Evolutionary conservation across 1,140 invertebrate genomes (phyloP).

Genomic region (Ephestia elutella): DNA sequence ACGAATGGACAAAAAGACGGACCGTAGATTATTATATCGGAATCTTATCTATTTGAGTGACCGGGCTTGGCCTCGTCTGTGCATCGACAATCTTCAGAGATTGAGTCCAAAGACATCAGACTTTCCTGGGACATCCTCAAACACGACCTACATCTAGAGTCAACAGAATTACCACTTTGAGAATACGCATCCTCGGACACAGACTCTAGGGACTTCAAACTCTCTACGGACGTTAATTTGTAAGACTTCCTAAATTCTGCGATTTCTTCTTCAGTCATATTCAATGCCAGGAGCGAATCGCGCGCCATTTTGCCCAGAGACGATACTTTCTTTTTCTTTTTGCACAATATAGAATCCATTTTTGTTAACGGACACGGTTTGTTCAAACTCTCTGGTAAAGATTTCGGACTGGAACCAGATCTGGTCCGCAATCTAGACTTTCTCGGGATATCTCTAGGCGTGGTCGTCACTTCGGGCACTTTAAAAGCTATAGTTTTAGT

Average conservation of each 20-base stretch:
- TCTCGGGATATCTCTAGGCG: conserved; percentile 55
- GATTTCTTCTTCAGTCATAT: conserved; percentile 69
- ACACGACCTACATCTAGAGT: conserved; percentile 61
- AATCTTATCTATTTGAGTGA: conserved; percentile 42
- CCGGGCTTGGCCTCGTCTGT: conserved; percentile 42
- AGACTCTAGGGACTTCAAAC: conserved; percentile 60
- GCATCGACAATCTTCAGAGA: conserved; percentile 62
- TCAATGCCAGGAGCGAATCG: conserved; percentile 63
- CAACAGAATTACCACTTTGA: conserved; percentile 58
- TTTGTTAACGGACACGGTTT: conserved; percentile 53
- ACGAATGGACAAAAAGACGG: neutral
- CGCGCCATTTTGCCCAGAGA: conserved; percentile 66
- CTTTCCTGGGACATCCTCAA: conserved; percentile 64
- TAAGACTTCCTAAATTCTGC: conserved; percentile 58
- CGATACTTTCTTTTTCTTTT: conserved; percentile 62
- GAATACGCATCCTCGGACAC: conserved; percentile 69
- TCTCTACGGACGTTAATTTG: conserved; percentile 64
- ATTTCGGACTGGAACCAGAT: conserved; percentile 66
- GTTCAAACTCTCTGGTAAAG: conserved; percentile 60
- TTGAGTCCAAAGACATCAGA: conserved; percentile 66
- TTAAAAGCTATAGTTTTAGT: conserved; percentile 60
- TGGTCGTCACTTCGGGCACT: conserved; percentile 54
- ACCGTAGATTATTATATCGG: neutral
- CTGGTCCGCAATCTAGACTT: conserved; percentile 41
- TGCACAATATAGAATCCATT: conserved; percentile 51